These are phyloP conservation scores for Apis laboriosa DNA, from an alignment of 1,140 invertebrate species.

Conservation along the genomic window DNA sequence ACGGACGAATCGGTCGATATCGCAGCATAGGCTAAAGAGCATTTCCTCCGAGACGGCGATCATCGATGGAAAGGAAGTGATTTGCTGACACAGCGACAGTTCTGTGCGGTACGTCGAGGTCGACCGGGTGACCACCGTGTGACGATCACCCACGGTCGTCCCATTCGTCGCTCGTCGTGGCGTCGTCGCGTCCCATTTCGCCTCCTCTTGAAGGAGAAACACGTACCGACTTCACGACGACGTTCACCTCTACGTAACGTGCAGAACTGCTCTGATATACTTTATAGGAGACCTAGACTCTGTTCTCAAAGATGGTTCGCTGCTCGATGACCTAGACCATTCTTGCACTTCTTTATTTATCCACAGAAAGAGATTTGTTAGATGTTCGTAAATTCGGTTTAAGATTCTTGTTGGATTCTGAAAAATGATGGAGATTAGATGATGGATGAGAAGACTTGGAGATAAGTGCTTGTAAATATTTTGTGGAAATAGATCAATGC, in stretches of 20 bases:
- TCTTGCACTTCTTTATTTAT: background rate
- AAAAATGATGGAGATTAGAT: no score
- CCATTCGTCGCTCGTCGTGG: conserved; percentile 33
- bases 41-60: conserved; percentile 89
- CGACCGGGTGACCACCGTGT: conserved; percentile 93
- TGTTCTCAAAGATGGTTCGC: conserved; percentile 26
- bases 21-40: conserved; percentile 89
- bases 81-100: conserved; percentile 96
- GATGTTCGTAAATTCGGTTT: background rate
- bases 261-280: conserved; percentile 70
- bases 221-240: conserved; percentile 6
- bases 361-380: no score
- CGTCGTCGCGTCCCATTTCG: conserved; percentile 29
- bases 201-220: conserved; percentile 44
- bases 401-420: no score
- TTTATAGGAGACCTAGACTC: conserved; percentile 13
- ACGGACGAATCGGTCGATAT: conserved; percentile 83
- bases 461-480: background rate
- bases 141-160: conserved; percentile 80
- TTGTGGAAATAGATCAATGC: background rate
- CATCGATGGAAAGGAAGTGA: conserved; percentile 91
- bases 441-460: background rate
- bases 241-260: conserved; percentile 68
- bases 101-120: conserved; percentile 95
- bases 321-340: conserved; percentile 44